Conservation (phyloP, 2,113 vertebrate genomes). For the Odobenus rosmarus region DNA sequence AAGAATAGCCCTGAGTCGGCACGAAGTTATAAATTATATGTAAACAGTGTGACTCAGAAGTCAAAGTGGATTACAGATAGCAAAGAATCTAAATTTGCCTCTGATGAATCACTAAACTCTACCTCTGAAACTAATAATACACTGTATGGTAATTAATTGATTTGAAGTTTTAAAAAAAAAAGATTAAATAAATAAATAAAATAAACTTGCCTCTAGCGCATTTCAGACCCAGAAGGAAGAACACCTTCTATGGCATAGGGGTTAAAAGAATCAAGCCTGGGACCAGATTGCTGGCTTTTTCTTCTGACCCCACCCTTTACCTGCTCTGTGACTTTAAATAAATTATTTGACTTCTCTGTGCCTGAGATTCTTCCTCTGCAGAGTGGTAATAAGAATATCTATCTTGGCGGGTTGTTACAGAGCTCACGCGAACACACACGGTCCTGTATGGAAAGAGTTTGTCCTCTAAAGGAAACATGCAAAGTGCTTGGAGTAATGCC, state of each 20-base stretch:
- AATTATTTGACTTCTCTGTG: neutral
- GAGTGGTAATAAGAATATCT: neutral
- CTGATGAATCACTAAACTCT: too few relatives aligned
- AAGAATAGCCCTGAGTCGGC: slow-evolving; percentile 43
- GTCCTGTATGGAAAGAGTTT: neutral
- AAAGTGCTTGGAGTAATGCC: neutral
- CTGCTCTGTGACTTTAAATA: neutral
- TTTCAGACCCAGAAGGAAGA: neutral
- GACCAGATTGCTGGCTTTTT: neutral
- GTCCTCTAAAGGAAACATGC: neutral
- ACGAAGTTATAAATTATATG: slow-evolving; percentile 39
- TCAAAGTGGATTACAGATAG: neutral
- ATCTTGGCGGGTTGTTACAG: neutral
- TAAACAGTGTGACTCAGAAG: slow-evolving; percentile 51
- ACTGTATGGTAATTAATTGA: too few relatives aligned
- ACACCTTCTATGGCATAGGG: neutral
- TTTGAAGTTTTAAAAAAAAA: too few relatives aligned
- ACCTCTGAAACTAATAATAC: too few relatives aligned
- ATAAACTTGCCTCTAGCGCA: neutral
- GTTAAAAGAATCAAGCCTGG: neutral
- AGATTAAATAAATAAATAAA: neutral
- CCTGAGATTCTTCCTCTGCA: neutral
- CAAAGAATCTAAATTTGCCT: neutral
- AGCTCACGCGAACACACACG: too few relatives aligned
- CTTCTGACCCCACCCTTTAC: neutral